A percentile compares a stretch with the other conserved stretches of the same genome.
phyloP scores from a whole-genome alignment of 2,113 vertebrate genomes.

The Scartelaos histophorus region DNA sequence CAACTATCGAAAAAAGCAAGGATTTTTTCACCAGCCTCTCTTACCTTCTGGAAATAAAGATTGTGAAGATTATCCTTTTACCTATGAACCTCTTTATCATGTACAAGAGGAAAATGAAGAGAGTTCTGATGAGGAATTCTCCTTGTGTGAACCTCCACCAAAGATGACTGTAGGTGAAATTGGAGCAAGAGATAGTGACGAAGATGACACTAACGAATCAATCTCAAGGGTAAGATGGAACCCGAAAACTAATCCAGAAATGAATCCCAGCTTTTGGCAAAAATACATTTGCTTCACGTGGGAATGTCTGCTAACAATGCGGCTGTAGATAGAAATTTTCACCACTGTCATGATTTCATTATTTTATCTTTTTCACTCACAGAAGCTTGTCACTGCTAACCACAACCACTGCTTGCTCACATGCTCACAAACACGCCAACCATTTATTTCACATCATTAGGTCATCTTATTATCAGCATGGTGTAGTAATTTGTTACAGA shows the following conservation, averaged over 20 bases:
- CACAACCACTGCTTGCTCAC: constrained; percentile 24
- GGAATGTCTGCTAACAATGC: constrained; percentile 63
- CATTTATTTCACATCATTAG: constrained; percentile 4
- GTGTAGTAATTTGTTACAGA: constrained; percentile 25
- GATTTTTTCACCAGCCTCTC: constrained; percentile 19
- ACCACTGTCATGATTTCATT: constrained; percentile 25
- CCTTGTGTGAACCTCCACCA: constrained; percentile 76
- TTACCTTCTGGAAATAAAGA: constrained; percentile 69
- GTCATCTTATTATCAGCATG: constrained; percentile 42
- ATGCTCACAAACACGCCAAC: constrained; percentile 9
- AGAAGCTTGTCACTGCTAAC: constrained; percentile 53
- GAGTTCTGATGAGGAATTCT: constrained; percentile 66
- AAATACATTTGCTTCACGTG: constrained; percentile 39
- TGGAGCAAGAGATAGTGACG: constrained; percentile 18
- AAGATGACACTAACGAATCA: constrained; percentile 69
- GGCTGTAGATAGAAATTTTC: constrained; percentile 40
- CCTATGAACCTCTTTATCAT: constrained; percentile 74
- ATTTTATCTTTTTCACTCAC: constrained; percentile 37
- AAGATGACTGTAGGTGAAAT: constrained; percentile 55
- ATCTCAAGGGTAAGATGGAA: constrained; percentile 84
- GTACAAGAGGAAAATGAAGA: constrained; percentile 34
- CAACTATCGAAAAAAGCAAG: background rate
- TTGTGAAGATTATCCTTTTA: constrained; percentile 71
- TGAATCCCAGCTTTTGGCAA: constrained; percentile 50
- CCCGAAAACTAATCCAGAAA: constrained; percentile 53